Evolutionary conservation across 2,113 vertebrate species (phyloP), one percentile per base, ranked within the genome.

Genomic region (Xiphophorus maculatus): DNA sequence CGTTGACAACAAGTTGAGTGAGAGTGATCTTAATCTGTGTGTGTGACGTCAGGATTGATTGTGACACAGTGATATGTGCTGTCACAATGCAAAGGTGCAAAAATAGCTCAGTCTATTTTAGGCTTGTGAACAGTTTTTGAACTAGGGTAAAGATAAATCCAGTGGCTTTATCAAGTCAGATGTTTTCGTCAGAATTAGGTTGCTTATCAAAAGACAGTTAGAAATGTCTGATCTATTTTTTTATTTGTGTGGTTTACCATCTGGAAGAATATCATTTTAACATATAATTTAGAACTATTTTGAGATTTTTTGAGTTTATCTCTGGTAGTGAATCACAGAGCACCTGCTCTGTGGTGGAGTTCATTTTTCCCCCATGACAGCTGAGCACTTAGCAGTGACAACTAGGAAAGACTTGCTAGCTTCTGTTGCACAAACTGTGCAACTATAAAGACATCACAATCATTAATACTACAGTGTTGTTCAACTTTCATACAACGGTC

Each of bases 321-420:
- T 48, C 14, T 48, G 44, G 17, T 19, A 15, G 44, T 48, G 15
- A 15, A 15, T 48, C 44, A 42, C 7, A 14, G 13, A 25, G 17
- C 82, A 85, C 64, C 77, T 90, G 82, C 86, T 82, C 35, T 60
- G 33, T 76, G 63, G 4, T 27, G 6, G 40, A 58, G 44, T 35
- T 61, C 22, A 72, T 62, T 69, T 77, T 82, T 67, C 61, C 67
- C 35, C 28, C 12, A 11, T 65, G 71, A 82, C 69, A 84, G 82
- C 82, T 82, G 77, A 79, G 32, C 30, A 25, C 61, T 80, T 73
- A 33, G 68, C 48, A 62, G 68, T 27, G 66, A 76, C 63, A 71
- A 15, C 19, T 28, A 3, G 54, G 22, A 71, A 60, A 71, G 32
- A 33, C 25, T 67, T 27, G 19, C 37, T 37, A 33, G 54, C 54